Evolutionary conservation across 2,797 vertebrate species (phyloP).

Genomic region (Paratrypauchen microcephalus): DNA sequence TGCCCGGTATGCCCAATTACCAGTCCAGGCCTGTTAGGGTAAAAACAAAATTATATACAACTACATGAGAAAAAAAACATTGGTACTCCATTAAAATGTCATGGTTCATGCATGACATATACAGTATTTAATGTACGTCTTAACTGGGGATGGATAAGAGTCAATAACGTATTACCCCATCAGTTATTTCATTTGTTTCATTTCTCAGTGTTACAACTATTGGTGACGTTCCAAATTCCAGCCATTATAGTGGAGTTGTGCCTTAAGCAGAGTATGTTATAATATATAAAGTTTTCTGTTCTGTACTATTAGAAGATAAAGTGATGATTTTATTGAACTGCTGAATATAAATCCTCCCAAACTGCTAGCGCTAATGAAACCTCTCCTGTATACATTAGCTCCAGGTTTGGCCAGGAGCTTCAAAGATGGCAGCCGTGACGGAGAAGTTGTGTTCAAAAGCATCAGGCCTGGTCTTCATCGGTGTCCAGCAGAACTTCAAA

Average conservation of each 20-base stretch:
- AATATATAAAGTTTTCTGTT: neutral
- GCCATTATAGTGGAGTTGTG: too few relatives aligned
- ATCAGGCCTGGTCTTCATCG: slow-evolving; percentile 72
- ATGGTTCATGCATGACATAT: neutral
- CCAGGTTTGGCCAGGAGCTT: slow-evolving; percentile 48
- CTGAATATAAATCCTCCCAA: neutral
- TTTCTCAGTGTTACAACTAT: too few relatives aligned
- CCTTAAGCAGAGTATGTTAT: too few relatives aligned
- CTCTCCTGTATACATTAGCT: slow-evolving; percentile 46
- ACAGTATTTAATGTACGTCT: too few relatives aligned
- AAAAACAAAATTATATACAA: too few relatives aligned
- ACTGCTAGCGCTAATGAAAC: slow-evolving; percentile 23
- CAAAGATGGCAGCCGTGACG: slow-evolving; percentile 47
- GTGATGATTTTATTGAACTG: neutral
- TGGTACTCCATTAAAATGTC: neutral
- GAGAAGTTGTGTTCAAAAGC: slow-evolving; percentile 55
- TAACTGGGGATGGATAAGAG: neutral
- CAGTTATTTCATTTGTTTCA: neutral
- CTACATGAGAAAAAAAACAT: too few relatives aligned
- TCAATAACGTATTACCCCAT: neutral
- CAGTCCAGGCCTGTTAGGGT: too few relatives aligned
- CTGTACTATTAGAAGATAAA: neutral
- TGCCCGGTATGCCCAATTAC: too few relatives aligned
- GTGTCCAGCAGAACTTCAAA: slow-evolving; percentile 82
- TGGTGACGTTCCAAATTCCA: too few relatives aligned